A percentile compares a stretch with the other conserved stretches of the same genome.
Evolutionary conservation across 1,140 invertebrate genomes (phyloP).

Genomic region (Meteorus sp.): DNA sequence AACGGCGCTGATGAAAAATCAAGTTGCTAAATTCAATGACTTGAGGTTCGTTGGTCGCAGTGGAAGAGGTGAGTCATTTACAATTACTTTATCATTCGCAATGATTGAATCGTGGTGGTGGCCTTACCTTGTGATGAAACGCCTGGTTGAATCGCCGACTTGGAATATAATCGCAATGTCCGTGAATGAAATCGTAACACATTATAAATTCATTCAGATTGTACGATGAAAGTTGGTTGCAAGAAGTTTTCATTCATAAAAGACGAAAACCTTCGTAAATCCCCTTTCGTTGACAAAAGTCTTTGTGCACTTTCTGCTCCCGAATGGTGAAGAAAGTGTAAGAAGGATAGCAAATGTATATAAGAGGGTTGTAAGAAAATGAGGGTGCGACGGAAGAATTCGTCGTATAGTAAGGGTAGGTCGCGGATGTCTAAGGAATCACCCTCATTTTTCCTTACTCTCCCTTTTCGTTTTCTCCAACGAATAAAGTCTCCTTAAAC

Average conservation of each 20-base stretch:
- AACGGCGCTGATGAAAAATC: slow-evolving; percentile 94
- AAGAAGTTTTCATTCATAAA: slow-evolving; percentile 43
- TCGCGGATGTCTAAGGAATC: slow-evolving; percentile 45
- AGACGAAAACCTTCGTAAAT: slow-evolving; percentile 31
- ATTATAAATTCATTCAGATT: slow-evolving; percentile 8
- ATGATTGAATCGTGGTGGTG: no score
- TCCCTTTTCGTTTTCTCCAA: slow-evolving; percentile 10
- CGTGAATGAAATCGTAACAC: not conserved
- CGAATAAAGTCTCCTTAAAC: no score
- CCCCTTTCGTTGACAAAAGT: slow-evolving; percentile 26
- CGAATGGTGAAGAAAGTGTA: no score
- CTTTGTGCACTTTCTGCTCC: slow-evolving; percentile 4
- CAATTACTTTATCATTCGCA: not conserved
- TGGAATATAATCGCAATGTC: not conserved
- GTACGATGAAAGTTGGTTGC: not conserved
- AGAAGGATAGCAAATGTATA: slow-evolving; percentile 21
- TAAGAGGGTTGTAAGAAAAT: slow-evolving; percentile 28
- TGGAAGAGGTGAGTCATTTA: slow-evolving; percentile 83
- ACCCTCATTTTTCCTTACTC: slow-evolving; percentile 49
- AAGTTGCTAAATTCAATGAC: slow-evolving; percentile 98
- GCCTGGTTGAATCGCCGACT: no score
- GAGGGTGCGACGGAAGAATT: slow-evolving; percentile 30
- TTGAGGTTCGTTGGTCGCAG: slow-evolving; percentile 95
- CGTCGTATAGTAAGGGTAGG: slow-evolving; percentile 51
- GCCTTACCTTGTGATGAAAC: no score